Evolutionary conservation across 2,888 invertebrate genomes (phyloP).

Genomic region (Dexiosoma caninum): DNA sequence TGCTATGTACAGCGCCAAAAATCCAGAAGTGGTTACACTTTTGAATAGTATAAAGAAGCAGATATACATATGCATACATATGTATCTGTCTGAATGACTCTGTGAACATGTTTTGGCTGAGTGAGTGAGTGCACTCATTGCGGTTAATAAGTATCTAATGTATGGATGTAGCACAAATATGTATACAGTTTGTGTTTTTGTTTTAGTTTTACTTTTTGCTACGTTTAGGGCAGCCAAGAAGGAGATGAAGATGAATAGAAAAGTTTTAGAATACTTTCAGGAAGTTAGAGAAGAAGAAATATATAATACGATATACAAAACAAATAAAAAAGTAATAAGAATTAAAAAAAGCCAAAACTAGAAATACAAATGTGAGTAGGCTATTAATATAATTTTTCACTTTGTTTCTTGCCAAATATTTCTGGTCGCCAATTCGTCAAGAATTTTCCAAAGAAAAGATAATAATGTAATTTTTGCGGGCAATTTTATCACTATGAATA

Average conservation of each 20-base stretch:
- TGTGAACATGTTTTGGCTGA: conserved; percentile 59
- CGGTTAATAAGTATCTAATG: conserved; percentile 53
- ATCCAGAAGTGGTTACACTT: too few relatives aligned
- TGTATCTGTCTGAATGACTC: conserved; percentile 45
- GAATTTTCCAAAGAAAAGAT: conserved; percentile 71
- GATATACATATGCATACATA: too few relatives aligned
- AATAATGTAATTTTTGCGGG: too few relatives aligned
- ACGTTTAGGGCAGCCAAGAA: conserved; percentile 38
- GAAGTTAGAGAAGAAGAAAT: conserved; percentile 49
- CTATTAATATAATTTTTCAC: conserved; percentile 74
- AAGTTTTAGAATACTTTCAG: conserved; percentile 60
- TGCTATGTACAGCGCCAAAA: too few relatives aligned
- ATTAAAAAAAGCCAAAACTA: conserved; percentile 49
- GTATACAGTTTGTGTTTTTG: conserved; percentile 19
- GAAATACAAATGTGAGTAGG: conserved; percentile 69
- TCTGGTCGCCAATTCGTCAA: conserved; percentile 70
- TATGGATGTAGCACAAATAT: conserved; percentile 13
- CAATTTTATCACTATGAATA: too few relatives aligned
- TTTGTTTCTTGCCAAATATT: conserved; percentile 72
- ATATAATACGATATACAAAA: conserved; percentile 56
- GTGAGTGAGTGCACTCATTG: conserved; percentile 62
- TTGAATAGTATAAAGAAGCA: too few relatives aligned
- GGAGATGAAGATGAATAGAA: conserved; percentile 62
- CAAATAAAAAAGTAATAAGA: conserved; percentile 60
- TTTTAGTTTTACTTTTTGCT: conserved; percentile 24